Percentiles rank a stretch among this genome's conserved stretches.
These are phyloP conservation scores for Epinephelus malabaricus DNA, from an alignment of 2,797 vertebrate species.

Conservation along the genomic window DNA sequence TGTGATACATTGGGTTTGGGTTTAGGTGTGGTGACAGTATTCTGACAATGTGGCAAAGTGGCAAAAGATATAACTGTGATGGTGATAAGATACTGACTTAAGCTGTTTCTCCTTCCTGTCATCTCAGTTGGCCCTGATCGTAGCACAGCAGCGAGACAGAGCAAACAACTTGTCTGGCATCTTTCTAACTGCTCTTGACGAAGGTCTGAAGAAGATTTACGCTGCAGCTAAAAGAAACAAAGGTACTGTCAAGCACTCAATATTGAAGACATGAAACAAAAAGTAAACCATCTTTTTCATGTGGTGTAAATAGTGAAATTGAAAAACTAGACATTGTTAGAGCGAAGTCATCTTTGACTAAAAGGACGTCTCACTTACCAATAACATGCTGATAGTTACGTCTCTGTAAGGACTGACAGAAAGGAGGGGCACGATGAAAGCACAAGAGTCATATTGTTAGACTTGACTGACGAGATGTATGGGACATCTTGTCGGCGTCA, in stretches of 20 bases:
- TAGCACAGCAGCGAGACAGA: constrained; percentile 91
- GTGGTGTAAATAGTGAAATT: no score
- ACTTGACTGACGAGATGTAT: constrained; percentile 46
- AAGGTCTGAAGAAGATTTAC: constrained; percentile 91
- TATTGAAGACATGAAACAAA: background rate
- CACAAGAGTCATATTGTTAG: background rate
- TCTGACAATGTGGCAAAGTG: constrained; percentile 1
- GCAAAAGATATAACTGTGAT: background rate
- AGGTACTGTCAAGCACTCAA: constrained; percentile 77
- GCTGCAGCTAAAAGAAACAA: constrained; percentile 87
- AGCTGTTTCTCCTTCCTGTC: constrained; percentile 46
- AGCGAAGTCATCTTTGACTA: background rate
- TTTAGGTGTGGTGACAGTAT: constrained; percentile 11
- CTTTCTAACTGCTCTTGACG: constrained; percentile 89
- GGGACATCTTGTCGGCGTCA: background rate
- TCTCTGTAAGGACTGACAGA: background rate
- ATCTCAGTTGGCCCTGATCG: constrained; percentile 91
- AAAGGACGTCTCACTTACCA: background rate
- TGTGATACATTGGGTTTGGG: background rate
- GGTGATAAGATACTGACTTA: background rate
- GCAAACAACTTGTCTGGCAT: constrained; percentile 92
- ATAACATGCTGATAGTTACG: background rate
- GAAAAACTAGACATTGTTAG: background rate
- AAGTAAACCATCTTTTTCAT: background rate
- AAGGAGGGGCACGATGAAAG: background rate